Conservation (phyloP, 2,888 invertebrate species). For the Idaea biselata region DNA sequence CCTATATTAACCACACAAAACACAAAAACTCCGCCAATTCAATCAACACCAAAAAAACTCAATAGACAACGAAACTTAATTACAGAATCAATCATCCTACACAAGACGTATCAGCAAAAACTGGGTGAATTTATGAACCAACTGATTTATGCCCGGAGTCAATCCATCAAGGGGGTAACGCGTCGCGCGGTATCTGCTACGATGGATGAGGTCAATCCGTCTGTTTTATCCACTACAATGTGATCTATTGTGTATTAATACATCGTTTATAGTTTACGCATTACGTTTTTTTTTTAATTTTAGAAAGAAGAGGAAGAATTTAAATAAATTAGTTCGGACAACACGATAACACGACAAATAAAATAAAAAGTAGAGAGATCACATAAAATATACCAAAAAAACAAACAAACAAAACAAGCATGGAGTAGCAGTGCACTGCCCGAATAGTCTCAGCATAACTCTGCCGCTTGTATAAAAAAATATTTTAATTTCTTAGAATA, state of each 20-base stretch:
- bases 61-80: not conserved
- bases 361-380: too few relatives aligned
- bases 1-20: not conserved
- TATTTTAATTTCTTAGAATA: too few relatives aligned
- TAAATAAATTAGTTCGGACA: not conserved
- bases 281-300: not conserved
- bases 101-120: slow-evolving; percentile 4
- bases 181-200: slow-evolving; percentile 34
- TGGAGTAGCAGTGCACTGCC: too few relatives aligned
- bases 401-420: too few relatives aligned
- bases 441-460: too few relatives aligned
- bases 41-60: slow-evolving; percentile 5
- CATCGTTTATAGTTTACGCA: not conserved
- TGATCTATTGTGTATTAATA: slow-evolving; percentile 1
- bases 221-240: slow-evolving; percentile 10
- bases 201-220: slow-evolving; percentile 17
- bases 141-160: slow-evolving; percentile 50
- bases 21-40: not conserved
- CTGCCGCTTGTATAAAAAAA: too few relatives aligned
- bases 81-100: slow-evolving; percentile 3
- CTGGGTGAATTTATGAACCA: slow-evolving; percentile 39
- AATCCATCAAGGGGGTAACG: slow-evolving; percentile 51
- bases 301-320: not conserved
- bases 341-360: too few relatives aligned
- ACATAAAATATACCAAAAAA: too few relatives aligned